phyloP scores from a whole-genome alignment of 2,113 vertebrate species.

The Ptilorrhoa leucosticta region DNA sequence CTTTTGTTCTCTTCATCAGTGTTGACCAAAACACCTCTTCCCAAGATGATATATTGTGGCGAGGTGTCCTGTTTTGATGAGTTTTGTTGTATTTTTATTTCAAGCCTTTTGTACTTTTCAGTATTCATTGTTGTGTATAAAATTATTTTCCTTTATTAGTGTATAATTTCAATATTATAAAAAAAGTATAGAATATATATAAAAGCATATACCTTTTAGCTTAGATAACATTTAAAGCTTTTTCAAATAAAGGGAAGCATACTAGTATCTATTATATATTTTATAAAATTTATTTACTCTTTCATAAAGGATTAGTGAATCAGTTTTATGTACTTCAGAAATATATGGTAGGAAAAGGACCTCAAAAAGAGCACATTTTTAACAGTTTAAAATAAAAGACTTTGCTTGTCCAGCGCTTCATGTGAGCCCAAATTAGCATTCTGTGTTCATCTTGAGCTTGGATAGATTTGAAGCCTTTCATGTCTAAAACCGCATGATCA shows the following conservation, averaged over 20 bases:
- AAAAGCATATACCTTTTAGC: background rate
- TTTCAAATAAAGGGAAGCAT: background rate
- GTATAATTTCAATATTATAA: background rate
- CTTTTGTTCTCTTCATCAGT: background rate
- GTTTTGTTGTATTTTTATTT: background rate
- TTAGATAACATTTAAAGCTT: background rate
- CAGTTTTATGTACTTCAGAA: background rate
- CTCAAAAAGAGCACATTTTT: slow-evolving; percentile 5
- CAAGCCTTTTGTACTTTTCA: background rate
- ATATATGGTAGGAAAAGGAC: background rate
- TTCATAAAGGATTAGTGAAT: background rate
- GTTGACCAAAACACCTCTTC: background rate
- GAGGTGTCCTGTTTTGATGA: background rate
- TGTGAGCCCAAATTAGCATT: slow-evolving; percentile 57
- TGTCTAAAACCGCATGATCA: slow-evolving; percentile 58
- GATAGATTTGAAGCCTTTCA: slow-evolving; percentile 59
- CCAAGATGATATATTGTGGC: background rate
- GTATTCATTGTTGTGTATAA: background rate
- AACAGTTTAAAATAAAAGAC: slow-evolving; percentile 57
- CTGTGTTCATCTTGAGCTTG: slow-evolving; percentile 31
- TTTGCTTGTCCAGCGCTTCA: slow-evolving; percentile 9
- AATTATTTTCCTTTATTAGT: background rate
- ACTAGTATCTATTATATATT: background rate
- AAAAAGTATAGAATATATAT: background rate
- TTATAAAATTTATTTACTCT: background rate